Conservation (phyloP, 2,888 invertebrate species). For the Eutolmus rufibarbis region DNA sequence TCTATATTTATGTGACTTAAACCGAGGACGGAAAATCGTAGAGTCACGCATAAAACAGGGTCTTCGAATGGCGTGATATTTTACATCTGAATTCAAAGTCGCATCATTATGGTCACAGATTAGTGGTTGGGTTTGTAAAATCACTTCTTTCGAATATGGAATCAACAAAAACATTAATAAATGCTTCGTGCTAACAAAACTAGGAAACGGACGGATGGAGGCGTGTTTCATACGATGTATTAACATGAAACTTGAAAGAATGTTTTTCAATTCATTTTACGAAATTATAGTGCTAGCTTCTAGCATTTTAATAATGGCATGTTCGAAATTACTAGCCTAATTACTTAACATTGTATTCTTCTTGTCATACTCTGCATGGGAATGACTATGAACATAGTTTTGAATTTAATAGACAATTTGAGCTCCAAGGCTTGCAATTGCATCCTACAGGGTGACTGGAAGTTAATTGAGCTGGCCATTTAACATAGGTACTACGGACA, state of each 20-base stretch:
- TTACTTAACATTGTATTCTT: background rate
- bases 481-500: background rate
- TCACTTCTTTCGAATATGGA: background rate
- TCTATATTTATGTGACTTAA: too few species aligned
- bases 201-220: background rate
- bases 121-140: background rate
- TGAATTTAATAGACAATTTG: background rate
- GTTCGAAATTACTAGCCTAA: background rate
- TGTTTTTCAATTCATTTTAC: background rate
- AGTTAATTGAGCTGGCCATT: background rate
- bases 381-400: background rate
- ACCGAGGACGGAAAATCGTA: too few species aligned
- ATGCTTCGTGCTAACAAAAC: background rate
- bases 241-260: background rate
- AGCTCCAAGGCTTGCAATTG: background rate
- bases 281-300: background rate
- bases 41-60: too few species aligned
- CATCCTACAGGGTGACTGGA: background rate
- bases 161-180: background rate
- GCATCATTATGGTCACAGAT: background rate
- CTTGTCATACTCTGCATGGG: background rate
- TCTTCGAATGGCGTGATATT: too few species aligned
- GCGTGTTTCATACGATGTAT: background rate
- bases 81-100: too few species aligned
- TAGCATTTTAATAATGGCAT: background rate